Evolutionary conservation across 2,888 invertebrate genomes (phyloP), one percentile per base, ranked within the genome.

Genomic region (Amblyteles armatorius): DNA sequence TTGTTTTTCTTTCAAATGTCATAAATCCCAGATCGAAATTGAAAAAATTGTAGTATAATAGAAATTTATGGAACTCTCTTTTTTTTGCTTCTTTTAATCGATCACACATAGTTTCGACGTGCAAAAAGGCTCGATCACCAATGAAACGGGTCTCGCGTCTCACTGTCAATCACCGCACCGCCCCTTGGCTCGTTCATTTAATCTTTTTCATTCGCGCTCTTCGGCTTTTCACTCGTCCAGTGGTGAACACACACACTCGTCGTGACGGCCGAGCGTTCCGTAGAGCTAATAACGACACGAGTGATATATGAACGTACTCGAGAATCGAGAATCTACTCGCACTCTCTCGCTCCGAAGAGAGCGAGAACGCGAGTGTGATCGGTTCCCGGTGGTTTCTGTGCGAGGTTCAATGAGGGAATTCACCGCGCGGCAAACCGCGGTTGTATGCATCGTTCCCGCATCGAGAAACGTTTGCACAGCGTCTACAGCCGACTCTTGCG

Each of bases 261-360:
- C 82, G 85, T 85, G 85, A 85, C 82, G 76, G 79, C 77, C 79
- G 72, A 76, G 79, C 71, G 65, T 71, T 76, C 77, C 76, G 67
- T 63, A 74, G 82, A 78, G 85, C 85, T 85, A 85, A 85, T 85
- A 85, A 85, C 80, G 83, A 85, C 85, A 83, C 79, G 40, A 63
- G 85, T 85, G 85, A 85, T 85, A 83, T 86, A 86, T 83, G 86
- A 74, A 83, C 63, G 68, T 76, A 76, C 50, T 50, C 50, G 74
- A 65, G 63, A 65, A 63, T 76, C 74, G 74, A 76, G 74, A 76
- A 48, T 63, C 63, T 48, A 76, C 65, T 73, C 74, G 74, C 65
- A 19, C 74, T 65, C 63, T 22, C n/a, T 7, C 9, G 19, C 72
- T 36, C 72, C 44, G 44, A 57, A 44, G 65, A n/a, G 33, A 60